Evolutionary conservation across 2,113 vertebrate genomes (phyloP).

Genomic region (Camelus dromedarius): DNA sequence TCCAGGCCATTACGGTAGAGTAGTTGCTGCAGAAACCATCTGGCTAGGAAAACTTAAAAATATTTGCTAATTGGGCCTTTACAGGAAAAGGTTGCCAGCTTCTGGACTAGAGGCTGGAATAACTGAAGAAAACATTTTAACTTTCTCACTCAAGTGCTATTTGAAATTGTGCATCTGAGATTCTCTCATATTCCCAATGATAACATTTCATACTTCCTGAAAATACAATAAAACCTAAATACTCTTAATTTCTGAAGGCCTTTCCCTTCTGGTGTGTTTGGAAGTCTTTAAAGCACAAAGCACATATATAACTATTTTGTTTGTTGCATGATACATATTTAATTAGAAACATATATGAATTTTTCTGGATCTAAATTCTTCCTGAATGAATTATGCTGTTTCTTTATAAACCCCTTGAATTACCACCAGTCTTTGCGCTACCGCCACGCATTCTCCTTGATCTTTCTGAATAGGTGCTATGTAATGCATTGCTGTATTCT

Average conservation of each 20-base stretch:
- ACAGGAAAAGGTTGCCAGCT: not conserved
- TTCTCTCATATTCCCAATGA: not conserved
- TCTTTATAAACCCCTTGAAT: not conserved
- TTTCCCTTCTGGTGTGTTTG: not conserved
- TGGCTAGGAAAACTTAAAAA: not conserved
- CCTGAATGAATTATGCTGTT: not conserved
- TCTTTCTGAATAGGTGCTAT: not conserved
- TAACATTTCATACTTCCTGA: not conserved
- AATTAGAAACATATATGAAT: not conserved
- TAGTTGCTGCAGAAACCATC: not conserved
- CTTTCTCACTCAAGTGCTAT: not conserved
- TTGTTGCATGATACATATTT: not conserved
- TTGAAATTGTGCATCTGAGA: not conserved
- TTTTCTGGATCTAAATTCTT: not conserved
- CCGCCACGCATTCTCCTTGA: not conserved
- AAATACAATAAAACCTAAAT: not conserved
- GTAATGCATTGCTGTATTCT: not conserved
- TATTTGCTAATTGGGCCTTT: conserved; percentile 3
- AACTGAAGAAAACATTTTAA: not conserved
- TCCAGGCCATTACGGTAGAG: not conserved
- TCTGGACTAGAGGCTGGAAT: not conserved
- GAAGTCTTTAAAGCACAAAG: conserved; percentile 33
- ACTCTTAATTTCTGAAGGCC: conserved; percentile 21
- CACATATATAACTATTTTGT: not conserved
- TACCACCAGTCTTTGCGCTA: not conserved